Percentiles rank a stretch among this genome's conserved stretches.
Conservation (phyloP, 2,113 vertebrate genomes). For the Montifringilla adamsi region DNA sequence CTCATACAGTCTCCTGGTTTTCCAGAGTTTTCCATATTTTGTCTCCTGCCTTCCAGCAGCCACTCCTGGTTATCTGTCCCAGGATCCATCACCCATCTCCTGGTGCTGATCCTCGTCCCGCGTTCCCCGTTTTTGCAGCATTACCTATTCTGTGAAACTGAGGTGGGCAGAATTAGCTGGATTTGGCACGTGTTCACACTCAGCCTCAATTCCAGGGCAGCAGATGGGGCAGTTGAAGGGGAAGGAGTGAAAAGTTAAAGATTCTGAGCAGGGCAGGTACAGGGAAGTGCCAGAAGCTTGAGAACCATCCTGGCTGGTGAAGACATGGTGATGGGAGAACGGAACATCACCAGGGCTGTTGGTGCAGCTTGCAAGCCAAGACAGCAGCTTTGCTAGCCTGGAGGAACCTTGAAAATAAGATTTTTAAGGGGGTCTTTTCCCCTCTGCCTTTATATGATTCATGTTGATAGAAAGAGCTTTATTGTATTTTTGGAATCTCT, state of each 20-base stretch:
- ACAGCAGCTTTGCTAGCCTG: not conserved
- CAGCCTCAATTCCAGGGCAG: not conserved
- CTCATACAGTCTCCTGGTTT: not conserved
- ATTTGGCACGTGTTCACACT: not conserved
- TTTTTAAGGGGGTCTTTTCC: not conserved
- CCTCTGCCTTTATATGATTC: not conserved
- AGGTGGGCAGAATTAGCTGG: not conserved
- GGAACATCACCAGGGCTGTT: not conserved
- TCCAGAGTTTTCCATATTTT: not conserved
- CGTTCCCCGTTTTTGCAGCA: not conserved
- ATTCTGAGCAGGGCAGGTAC: not conserved
- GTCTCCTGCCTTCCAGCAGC: not conserved
- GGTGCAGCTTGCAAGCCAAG: not conserved
- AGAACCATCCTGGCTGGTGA: not conserved
- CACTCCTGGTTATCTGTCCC: not conserved
- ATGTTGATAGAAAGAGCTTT: not conserved
- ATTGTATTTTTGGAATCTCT: not conserved
- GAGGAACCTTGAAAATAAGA: not conserved
- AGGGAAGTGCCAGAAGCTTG: not conserved
- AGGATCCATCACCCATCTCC: not conserved
- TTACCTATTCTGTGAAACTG: not conserved
- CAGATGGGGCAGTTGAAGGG: not conserved
- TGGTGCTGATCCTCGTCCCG: not conserved
- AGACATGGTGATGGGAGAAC: not conserved
- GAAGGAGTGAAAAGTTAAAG: not conserved